Base-by-base conservation (phyloP, 1,140 invertebrate species). In the Trichogramma pretiosum region DNA sequence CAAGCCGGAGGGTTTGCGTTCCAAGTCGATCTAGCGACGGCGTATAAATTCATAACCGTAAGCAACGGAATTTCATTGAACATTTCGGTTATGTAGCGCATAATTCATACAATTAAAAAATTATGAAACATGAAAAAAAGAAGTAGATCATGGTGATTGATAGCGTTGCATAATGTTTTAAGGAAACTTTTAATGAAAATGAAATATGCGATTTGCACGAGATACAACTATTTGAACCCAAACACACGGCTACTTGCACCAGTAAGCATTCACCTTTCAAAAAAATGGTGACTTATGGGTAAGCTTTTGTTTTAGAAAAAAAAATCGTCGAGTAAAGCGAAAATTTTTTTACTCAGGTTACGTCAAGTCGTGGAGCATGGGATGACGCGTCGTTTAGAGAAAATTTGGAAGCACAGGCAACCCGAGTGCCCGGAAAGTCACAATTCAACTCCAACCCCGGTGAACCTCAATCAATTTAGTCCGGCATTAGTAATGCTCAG, bases 11-110 rank as follows among this genome's bases (percentile, higher is more conserved):
- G 51, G 0, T 81, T 76, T 52, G 80, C 79, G 2, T 80, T 78
- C 55, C 77, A 81, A 45, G 70, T 78, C 2, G 79, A 82, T 58
- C 73, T 74, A 3, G 70, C 75, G 2, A 72, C 70, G 1, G 77
- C 74, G 0, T 81, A 81, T 56, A 73, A 74, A 39, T 72, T 79
- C 3, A 79, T 81, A 56, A 65, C 65, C 24, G 68, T 54, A 40
- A 56, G 38, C 44, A 14, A 33, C 32, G 3, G 13, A 7, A 13
- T 33, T 5, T 33, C 13, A 33, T 33, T 33, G 32, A 33, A 33
- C 32, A n/a, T n/a, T n/a, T n/a, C n/a, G n/a, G n/a, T n/a, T n/a
- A n/a, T n/a, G n/a, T n/a, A n/a, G n/a, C n/a, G n/a, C n/a, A n/a
- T n/a, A n/a, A n/a, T n/a, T n/a, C n/a, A n/a, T n/a, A n/a, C n/a